Conservation (phyloP, 2,113 vertebrate species). For the Channa argus region DNA sequence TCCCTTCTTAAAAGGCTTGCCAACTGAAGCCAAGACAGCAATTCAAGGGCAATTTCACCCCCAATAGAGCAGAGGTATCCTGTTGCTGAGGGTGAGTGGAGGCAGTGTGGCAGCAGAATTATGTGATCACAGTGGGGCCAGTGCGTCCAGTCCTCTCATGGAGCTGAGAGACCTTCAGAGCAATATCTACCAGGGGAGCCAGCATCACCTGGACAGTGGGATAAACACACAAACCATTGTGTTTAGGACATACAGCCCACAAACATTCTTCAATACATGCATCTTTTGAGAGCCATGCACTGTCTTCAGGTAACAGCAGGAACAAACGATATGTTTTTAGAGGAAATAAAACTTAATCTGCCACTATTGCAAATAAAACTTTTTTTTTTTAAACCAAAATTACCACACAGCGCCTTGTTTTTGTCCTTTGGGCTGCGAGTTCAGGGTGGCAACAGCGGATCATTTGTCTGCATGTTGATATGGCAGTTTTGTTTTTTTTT, state of each 20-base stretch:
- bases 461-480: no score
- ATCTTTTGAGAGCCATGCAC: not conserved
- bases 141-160: slow-evolving; percentile 91
- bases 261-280: not conserved
- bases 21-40: slow-evolving; percentile 40
- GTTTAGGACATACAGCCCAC: not conserved
- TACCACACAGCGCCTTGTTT: no score
- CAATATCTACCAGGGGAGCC: slow-evolving; percentile 93
- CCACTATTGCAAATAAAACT: no score
- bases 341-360: no score
- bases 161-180: slow-evolving; percentile 93
- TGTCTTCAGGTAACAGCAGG: not conserved
- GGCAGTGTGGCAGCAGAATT: slow-evolving; percentile 65
- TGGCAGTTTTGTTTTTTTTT: no score
- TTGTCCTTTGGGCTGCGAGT: no score
- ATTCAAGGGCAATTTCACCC: slow-evolving; percentile 54
- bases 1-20: slow-evolving; percentile 25
- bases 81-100: slow-evolving; percentile 49
- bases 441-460: no score
- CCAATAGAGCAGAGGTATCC: slow-evolving; percentile 46
- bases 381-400: no score
- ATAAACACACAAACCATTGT: slow-evolving; percentile 32
- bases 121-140: slow-evolving; percentile 96
- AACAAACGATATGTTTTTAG: not conserved
- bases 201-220: slow-evolving; percentile 90